Evolutionary conservation across 2,888 invertebrate species (phyloP).

Genomic region (Oegoconia quadripuncta): DNA sequence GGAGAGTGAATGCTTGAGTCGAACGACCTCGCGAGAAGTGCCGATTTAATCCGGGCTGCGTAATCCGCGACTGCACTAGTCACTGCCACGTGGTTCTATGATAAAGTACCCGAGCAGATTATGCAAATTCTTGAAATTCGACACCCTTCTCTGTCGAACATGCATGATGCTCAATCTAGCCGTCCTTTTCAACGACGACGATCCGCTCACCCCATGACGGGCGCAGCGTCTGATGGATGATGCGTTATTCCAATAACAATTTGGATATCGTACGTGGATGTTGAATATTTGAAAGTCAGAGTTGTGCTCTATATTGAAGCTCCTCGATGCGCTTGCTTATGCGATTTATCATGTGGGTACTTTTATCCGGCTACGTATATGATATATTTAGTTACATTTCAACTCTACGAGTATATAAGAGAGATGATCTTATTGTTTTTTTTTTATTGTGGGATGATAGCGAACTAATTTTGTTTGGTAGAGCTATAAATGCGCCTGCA

Average conservation of each 20-base stretch:
- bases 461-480: too few species aligned
- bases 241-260: constrained; percentile 78
- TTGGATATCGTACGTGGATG: constrained; percentile 64
- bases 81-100: constrained; percentile 79
- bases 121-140: constrained; percentile 76
- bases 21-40: constrained; percentile 46
- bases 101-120: constrained; percentile 77
- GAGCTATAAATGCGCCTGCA: too few species aligned
- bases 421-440: too few species aligned
- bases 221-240: constrained; percentile 73
- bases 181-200: constrained; percentile 44
- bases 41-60: constrained; percentile 62
- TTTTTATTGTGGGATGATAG: too few species aligned
- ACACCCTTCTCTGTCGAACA: constrained; percentile 46
- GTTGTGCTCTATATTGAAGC: constrained; percentile 30
- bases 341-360: constrained; percentile 16
- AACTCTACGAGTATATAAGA: too few species aligned
- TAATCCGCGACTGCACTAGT: constrained; percentile 77
- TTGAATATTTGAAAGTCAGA: constrained; percentile 64
- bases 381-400: too few species aligned
- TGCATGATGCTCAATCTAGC: constrained; percentile 25
- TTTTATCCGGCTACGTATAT: not conserved
- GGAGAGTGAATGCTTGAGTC: constrained; percentile 35
- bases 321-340: constrained; percentile 23
- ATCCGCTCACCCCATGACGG: constrained; percentile 64